Base-by-base conservation (phyloP, 2,797 vertebrate genomes). In the Picus viridis region DNA sequence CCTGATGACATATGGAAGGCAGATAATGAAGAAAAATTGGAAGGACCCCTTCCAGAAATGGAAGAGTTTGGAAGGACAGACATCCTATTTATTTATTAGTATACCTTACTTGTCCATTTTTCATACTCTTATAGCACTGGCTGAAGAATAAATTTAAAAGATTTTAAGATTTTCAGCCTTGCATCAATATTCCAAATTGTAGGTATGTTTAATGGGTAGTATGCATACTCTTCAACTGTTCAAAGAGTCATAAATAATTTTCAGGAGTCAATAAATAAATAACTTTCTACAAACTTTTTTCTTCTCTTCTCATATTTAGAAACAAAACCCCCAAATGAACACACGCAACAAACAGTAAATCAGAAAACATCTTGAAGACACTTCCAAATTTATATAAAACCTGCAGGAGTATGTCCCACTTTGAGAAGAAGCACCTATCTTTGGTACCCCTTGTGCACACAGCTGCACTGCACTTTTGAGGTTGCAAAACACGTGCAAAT, bases 331-430 rank as follows among this genome's bases (percentile, higher is more conserved):
- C 4, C 34, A 57, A 68, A 8, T 5, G 75, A 58, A n/a, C 3
- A 59, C 54, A 54, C 3, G 54, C 2, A 20, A 68, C 15, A 54
- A 59, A 1, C 0, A 14, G 0, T 6, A 59, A 68, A 4, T 13
- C 17, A 47, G 45, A 19, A 45, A 72, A 34, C 3, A 9, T 13
- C n/a, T n/a, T 16, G 39, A 59, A 64, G 24, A 27, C 3, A 34
- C 32, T 73, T 41, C 5, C 16, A 22, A 19, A 65, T 64, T 64
- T 58, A 58, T 9, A 45, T 26, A 82, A 68, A 78, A 19, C 7
- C 8, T 56, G 32, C 7, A 58, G 29, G 61, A 36, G 23, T 12
- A 6, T 43, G 6, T 9, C 57, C 68, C 34, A 30, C 16, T 59
- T 88, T 78, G 41, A 62, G 24, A 71, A 26, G 39, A 68, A 74